Base-by-base conservation (phyloP, 2,797 vertebrate genomes). In the Chelon auratus region DNA sequence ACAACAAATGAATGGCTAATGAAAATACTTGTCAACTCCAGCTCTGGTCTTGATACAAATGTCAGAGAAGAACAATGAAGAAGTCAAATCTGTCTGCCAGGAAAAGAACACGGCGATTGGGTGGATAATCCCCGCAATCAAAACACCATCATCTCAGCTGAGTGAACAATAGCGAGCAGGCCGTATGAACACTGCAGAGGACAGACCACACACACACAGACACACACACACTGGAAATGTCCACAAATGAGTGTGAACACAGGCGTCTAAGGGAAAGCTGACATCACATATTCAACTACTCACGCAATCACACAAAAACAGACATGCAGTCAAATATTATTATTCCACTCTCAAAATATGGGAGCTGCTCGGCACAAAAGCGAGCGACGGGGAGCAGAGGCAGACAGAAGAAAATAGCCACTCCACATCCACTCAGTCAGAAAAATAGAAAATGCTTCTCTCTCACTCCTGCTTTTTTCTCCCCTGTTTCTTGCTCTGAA, bases 121-220 rank as follows among this genome's bases (percentile, higher is more conserved):
- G 45, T 39, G 81, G 86, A 87, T 87, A 89, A 87, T 84, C 77
- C 85, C 67, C 26, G 11, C 77, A 79, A 89, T 90, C 80, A 88
- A 85, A 90, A 86, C 85, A 78, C 76, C 76, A 87, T 88, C 81
- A 83, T 88, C 71, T 83, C 83, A 66, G 54, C 30, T 75, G 78
- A 83, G 72, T 72, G 84, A 86, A 78, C 82, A 88, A 72, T 53
- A 71, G 66, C 13, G 45, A 57, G 43, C 59, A 51, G 69, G 80
- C 36, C 11, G 45, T n/a, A 42, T 55, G 42, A 68, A 64, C 51
- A 45, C 62, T 24, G 24, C 51, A 61, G 24, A 64, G 72, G 26
- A 56, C 53, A 57, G 53, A 52, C 48, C 43, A 74, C 56, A 52
- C 48, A 80, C 30, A 9, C 60, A 22, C 22, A 22, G 1, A 22